Conservation (phyloP, 1,140 invertebrate species). For the Pseudomyrmex gracilis region DNA sequence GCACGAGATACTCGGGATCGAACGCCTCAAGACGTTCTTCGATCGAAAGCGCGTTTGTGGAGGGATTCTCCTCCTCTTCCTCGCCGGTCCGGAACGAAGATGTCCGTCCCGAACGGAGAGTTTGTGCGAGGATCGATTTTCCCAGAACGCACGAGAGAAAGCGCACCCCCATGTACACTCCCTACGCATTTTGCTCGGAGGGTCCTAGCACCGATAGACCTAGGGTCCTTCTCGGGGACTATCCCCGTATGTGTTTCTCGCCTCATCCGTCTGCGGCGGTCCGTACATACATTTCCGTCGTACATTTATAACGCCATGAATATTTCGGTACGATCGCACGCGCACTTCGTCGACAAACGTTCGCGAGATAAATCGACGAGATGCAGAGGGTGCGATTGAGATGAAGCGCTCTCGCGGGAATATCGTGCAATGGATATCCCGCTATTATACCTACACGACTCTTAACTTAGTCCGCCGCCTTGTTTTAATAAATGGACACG, state of each 20-base stretch:
- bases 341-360: slow-evolving; percentile 28
- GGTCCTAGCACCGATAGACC: slow-evolving; percentile 54
- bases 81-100: slow-evolving; percentile 17
- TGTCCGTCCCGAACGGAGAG: slow-evolving; percentile 20
- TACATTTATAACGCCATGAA: slow-evolving; percentile 8
- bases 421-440: slow-evolving; percentile 1
- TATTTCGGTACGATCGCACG: slow-evolving; percentile 36
- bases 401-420: slow-evolving; percentile 39
- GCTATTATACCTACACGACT: not conserved
- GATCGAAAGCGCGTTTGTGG: slow-evolving; percentile 27
- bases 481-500: slow-evolving; percentile 12
- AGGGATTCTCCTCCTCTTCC: slow-evolving; percentile 27
- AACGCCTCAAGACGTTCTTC: slow-evolving; percentile 41
- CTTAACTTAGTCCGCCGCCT: not conserved
- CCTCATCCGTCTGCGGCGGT: slow-evolving; percentile 30
- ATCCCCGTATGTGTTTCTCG: slow-evolving; percentile 36
- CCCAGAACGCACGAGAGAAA: slow-evolving; percentile 56
- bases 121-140: slow-evolving; percentile 51
- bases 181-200: slow-evolving; percentile 61
- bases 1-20: slow-evolving; percentile 43
- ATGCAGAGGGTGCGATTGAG: slow-evolving; percentile 11
- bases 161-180: slow-evolving; percentile 64
- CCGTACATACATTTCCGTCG: not conserved
- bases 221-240: slow-evolving; percentile 38
- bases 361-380: slow-evolving; percentile 44